These are phyloP conservation scores for Phaonia tiefii DNA, from an alignment of 2,888 invertebrate species.

Conservation along the genomic window DNA sequence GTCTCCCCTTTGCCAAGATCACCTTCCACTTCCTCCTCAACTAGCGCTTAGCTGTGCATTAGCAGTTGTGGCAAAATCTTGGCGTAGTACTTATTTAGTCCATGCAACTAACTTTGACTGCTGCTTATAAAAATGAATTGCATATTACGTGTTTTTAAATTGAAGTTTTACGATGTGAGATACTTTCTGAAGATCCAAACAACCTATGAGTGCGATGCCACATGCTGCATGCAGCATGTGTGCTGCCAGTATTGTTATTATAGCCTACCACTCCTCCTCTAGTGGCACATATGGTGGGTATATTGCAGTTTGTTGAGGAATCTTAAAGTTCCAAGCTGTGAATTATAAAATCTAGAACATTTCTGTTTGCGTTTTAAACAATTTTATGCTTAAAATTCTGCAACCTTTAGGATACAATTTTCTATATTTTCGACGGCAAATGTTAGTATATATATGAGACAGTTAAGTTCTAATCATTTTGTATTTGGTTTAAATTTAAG, in stretches of 20 bases:
- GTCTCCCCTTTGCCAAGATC: constrained; percentile 57
- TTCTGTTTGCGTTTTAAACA: constrained; percentile 2
- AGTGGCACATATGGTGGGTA: constrained; percentile 57
- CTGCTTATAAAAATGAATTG: constrained; percentile 71
- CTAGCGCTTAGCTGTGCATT: constrained; percentile 10
- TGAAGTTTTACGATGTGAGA: constrained; percentile 80
- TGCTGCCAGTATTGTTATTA: constrained; percentile 33
- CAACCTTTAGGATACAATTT: constrained; percentile 32
- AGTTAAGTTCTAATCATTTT: too few species aligned
- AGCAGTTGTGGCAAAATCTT: neutral
- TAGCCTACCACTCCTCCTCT: neutral
- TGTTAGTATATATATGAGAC: constrained; percentile 5
- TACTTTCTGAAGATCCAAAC: constrained; percentile 68
- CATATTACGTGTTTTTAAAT: constrained; percentile 80
- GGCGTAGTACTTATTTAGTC: neutral
- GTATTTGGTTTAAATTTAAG: constrained; percentile 30
- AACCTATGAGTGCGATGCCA: neutral
- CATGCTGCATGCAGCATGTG: constrained; percentile 13
- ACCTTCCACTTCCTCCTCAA: constrained; percentile 57
- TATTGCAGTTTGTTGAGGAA: constrained; percentile 23
- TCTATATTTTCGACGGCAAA: neutral
- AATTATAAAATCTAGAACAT: constrained; percentile 6
- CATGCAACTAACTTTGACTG: neutral
- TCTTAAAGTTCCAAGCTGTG: constrained; percentile 1
- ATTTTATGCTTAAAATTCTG: constrained; percentile 20